A percentile compares a stretch with the other conserved stretches of the same genome.
Conservation (phyloP, 2,888 invertebrate species). For the Patella caerulea region DNA sequence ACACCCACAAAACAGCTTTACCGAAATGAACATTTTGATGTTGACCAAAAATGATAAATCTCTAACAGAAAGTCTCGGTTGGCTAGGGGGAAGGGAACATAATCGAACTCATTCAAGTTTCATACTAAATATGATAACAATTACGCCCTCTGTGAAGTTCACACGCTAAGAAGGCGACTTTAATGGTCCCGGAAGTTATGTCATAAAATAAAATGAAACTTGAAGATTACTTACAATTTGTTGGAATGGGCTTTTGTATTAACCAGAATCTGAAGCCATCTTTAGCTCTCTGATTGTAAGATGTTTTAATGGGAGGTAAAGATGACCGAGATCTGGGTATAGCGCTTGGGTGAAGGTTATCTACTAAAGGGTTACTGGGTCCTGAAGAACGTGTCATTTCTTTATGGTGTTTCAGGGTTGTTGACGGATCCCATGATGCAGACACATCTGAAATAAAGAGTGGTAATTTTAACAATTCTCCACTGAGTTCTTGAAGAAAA, state of each 20-base stretch:
- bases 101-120: no score
- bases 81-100: no score
- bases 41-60: no score
- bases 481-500: no score
- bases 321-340: slow-evolving; percentile 27
- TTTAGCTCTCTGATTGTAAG: slow-evolving; percentile 59
- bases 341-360: slow-evolving; percentile 28
- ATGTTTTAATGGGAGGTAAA: slow-evolving; percentile 42
- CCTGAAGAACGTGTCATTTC: neutral
- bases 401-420: neutral
- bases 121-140: no score
- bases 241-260: slow-evolving; percentile 65
- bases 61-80: no score
- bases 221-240: slow-evolving; percentile 57
- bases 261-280: slow-evolving; percentile 68
- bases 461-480: neutral
- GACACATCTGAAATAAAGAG: neutral
- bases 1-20: no score
- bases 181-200: neutral
- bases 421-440: neutral
- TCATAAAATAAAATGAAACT: neutral
- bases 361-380: neutral
- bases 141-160: no score
- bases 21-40: no score
- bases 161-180: neutral